These are phyloP conservation scores for Scrobipalpa atriplicella DNA, from an alignment of 2,888 invertebrate genomes.

Conservation along the genomic window DNA sequence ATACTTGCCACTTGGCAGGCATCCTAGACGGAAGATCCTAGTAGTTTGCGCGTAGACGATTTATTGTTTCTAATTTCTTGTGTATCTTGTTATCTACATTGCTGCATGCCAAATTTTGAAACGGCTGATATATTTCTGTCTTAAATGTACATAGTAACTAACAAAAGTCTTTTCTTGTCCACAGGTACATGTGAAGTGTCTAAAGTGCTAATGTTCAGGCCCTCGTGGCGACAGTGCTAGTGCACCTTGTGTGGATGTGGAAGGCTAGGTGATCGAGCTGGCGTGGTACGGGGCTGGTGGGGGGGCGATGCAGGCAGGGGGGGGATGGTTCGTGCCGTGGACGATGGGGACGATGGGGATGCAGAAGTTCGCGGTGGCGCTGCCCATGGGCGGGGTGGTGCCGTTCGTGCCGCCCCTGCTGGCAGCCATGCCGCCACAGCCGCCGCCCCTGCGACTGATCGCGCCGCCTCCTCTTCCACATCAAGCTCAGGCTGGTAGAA, in stretches of 20 bases:
- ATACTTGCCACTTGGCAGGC: conserved; percentile 20
- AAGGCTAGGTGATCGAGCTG: conserved; percentile 69
- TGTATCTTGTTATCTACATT: neutral
- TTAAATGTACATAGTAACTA: conserved; percentile 32
- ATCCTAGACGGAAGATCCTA: conserved; percentile 4
- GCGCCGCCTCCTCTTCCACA: conserved; percentile 69
- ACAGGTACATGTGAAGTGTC: conserved; percentile 71
- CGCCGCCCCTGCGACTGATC: conserved; percentile 69
- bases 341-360: conserved; percentile 75
- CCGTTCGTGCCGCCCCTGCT: conserved; percentile 72
- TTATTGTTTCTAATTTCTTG: neutral
- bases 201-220: conserved; percentile 40
- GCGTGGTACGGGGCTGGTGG: conserved; percentile 78
- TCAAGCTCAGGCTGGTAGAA: conserved; percentile 61
- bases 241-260: conserved; percentile 64
- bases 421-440: conserved; percentile 70
- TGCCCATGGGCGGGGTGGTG: conserved; percentile 76
- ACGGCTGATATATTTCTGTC: neutral
- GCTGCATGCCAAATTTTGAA: neutral
- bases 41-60: neutral
- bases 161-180: conserved; percentile 48
- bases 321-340: conserved; percentile 76
- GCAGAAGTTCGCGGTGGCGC: conserved; percentile 77
- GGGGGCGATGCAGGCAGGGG: conserved; percentile 77
- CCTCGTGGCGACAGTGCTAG: conserved; percentile 49